Evolutionary conservation across 2,888 invertebrate genomes (phyloP).

Genomic region (Patella pellucida): DNA sequence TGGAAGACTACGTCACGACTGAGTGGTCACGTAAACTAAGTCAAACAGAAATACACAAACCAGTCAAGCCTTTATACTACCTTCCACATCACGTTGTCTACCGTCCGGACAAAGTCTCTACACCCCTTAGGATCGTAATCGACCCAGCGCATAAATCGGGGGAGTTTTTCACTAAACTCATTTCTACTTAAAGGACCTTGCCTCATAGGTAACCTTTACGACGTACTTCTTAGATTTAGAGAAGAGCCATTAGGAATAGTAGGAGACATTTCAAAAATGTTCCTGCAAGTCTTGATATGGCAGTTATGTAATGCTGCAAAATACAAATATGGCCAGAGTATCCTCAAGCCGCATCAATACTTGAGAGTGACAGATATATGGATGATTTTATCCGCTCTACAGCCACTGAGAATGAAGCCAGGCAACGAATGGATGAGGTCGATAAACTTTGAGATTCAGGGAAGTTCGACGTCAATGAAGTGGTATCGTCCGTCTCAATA

Average conservation of each 20-base stretch:
- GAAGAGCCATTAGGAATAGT: slow-evolving; percentile 3
- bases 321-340: not conserved
- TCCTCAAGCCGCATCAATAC: slow-evolving; percentile 20
- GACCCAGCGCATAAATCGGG: slow-evolving; percentile 21
- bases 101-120: slow-evolving; percentile 13
- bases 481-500: slow-evolving; percentile 17
- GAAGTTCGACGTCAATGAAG: slow-evolving; percentile 20
- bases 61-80: not conserved
- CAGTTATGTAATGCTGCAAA: slow-evolving; percentile 23
- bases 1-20: not conserved
- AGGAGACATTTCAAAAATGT: slow-evolving; percentile 12
- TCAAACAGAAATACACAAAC: not conserved
- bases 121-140: slow-evolving; percentile 26
- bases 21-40: not conserved
- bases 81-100: not conserved
- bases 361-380: slow-evolving; percentile 25
- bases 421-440: slow-evolving; percentile 10
- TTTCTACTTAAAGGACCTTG: slow-evolving; percentile 23
- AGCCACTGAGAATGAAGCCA: not conserved
- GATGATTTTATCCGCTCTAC: slow-evolving; percentile 25
- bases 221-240: slow-evolving; percentile 17
- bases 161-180: slow-evolving; percentile 17
- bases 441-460: slow-evolving; percentile 16
- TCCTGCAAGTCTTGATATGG: slow-evolving; percentile 5
- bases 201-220: slow-evolving; percentile 22